Conservation (phyloP, 2,888 invertebrate genomes). For the Cabera pusaria region DNA sequence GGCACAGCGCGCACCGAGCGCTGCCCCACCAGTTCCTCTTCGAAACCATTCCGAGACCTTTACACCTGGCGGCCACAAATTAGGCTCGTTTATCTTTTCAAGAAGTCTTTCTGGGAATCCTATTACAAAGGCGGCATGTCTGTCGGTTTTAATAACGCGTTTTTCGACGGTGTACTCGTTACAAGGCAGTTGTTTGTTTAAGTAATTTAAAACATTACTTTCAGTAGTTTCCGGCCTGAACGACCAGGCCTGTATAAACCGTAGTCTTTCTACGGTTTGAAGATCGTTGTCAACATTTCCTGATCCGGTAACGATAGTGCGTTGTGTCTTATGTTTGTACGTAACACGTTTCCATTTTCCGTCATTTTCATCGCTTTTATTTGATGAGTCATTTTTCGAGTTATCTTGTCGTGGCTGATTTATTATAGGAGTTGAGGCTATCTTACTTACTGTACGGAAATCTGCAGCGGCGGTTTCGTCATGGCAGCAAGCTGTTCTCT, state of each 20-base stretch:
- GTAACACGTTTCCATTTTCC: not conserved
- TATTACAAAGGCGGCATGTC: conserved; percentile 3
- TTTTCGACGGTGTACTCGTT: not conserved
- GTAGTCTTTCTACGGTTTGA: not conserved
- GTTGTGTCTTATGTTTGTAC: not conserved
- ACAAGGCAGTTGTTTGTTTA: not conserved
- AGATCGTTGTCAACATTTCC: not conserved
- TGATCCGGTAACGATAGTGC: not conserved
- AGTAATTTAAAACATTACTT: not conserved
- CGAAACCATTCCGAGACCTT: not conserved
- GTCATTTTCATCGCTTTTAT: not conserved
- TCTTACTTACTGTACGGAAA: too few relatives aligned
- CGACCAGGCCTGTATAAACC: conserved; percentile 1
- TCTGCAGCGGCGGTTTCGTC: too few relatives aligned
- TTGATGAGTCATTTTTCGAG: too few relatives aligned
- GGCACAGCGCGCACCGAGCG: not conserved
- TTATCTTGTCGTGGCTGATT: too few relatives aligned
- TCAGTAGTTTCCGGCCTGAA: not conserved
- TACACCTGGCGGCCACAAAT: conserved; percentile 2
- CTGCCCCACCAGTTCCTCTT: too few relatives aligned
- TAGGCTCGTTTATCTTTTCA: not conserved
- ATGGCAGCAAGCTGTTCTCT: too few relatives aligned
- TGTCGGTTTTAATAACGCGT: not conserved
- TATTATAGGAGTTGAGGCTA: too few relatives aligned
- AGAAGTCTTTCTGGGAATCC: conserved; percentile 3